These are phyloP conservation scores for Penelope pileata DNA, from an alignment of 2,113 vertebrate species.

Conservation along the genomic window DNA sequence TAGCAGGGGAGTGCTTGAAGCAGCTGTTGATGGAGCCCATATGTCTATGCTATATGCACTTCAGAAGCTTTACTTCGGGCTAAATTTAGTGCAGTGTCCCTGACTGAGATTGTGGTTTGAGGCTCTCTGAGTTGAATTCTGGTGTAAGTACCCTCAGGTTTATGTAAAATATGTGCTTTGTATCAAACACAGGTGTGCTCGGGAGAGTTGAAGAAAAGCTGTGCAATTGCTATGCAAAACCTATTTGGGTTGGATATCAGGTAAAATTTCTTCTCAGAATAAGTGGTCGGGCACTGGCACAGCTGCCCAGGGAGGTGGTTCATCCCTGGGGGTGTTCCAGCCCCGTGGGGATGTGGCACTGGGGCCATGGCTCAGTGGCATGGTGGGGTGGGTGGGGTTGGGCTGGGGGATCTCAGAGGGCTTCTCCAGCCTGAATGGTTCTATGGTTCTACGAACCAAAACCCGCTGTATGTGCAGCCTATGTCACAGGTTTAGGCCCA, in stretches of 20 bases:
- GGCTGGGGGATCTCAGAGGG: no score
- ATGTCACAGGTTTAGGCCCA: rapidly evolving
- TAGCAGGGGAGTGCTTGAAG: background rate
- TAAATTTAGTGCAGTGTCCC: background rate
- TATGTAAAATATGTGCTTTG: background rate
- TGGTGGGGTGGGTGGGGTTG: no score
- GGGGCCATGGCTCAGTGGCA: no score
- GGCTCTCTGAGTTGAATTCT: background rate
- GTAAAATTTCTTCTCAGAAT: no score
- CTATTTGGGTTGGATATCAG: no score
- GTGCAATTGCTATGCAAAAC: no score
- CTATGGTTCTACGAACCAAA: background rate
- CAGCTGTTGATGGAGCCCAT: background rate
- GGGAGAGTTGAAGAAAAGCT: background rate
- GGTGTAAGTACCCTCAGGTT: background rate
- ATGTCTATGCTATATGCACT: background rate
- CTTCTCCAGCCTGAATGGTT: no score
- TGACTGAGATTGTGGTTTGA: background rate
- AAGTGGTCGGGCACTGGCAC: no score
- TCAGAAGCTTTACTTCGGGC: background rate
- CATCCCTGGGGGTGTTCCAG: no score
- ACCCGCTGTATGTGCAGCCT: background rate
- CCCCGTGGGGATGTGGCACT: no score
- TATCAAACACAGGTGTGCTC: background rate
- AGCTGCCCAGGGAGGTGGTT: no score